Conservation (phyloP, 2,797 vertebrate genomes). For the Xenentodon cancila region DNA sequence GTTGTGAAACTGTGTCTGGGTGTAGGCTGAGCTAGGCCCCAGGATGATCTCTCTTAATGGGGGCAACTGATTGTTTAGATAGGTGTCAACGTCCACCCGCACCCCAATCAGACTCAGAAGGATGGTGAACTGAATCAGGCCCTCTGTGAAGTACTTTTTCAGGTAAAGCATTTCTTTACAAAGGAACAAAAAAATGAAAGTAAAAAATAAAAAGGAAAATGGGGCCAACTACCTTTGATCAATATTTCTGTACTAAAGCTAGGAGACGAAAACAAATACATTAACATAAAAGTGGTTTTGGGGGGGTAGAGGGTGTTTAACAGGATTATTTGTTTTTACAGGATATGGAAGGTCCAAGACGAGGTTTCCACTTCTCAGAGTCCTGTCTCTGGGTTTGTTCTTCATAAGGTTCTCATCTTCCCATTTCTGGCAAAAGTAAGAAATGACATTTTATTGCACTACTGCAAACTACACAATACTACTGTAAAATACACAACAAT, state of each 20-base stretch:
- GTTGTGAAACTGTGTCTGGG: constrained; percentile 98
- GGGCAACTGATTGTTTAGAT: constrained; percentile 94
- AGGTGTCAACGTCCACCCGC: constrained; percentile 97
- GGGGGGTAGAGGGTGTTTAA: constrained; percentile 46
- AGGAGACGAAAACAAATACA: constrained; percentile 45
- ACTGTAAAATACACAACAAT: constrained; percentile 3
- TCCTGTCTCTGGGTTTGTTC: constrained; percentile 64
- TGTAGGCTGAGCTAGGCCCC: constrained; percentile 98
- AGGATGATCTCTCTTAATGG: constrained; percentile 98
- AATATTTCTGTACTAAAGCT: constrained; percentile 49
- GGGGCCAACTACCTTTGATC: constrained; percentile 58
- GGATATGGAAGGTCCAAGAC: constrained; percentile 51
- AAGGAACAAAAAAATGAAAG: constrained; percentile 83
- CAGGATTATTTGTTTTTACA: constrained; percentile 25
- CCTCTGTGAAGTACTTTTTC: constrained; percentile 99
- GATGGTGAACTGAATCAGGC: constrained; percentile 99
- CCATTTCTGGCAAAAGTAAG: constrained; percentile 65
- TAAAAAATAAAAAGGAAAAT: constrained; percentile 82
- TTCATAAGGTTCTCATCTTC: constrained; percentile 68
- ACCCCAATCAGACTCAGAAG: constrained; percentile 98
- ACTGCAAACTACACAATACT: constrained; percentile 7
- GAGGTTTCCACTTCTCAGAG: constrained; percentile 56
- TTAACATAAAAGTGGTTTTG: constrained; percentile 48
- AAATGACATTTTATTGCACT: constrained; percentile 50
- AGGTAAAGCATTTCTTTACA: constrained; percentile 99